Base-by-base conservation (phyloP, 1,140 invertebrate genomes). In the Venustaconcha ellipsiformis region DNA sequence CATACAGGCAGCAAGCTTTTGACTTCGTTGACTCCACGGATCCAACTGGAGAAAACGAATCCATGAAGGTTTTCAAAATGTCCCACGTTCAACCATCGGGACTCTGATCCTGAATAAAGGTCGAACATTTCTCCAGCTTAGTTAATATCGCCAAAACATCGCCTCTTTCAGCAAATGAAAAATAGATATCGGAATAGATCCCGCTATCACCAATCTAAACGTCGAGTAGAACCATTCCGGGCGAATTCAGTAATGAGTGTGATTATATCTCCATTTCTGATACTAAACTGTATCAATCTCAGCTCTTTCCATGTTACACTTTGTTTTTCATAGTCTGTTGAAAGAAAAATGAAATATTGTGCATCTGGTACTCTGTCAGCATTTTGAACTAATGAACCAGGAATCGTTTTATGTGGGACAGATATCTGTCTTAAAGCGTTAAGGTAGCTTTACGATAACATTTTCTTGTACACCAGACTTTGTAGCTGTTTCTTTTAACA, bases 191-290 rank as follows among this genome's bases (percentile, higher is more conserved):
- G 66, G 56, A 30, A 60, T 67, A 20, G 58, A 64, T 18, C 72
- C 65, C 14, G 72, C 72, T 5, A 68, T 20, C 65, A 74, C 67
- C 13, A 56, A 48, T 8, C 72, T 64, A 74, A 60, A 74, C 1
- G 37, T 17, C 12, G 55, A 23, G 23, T 67, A 74, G 3, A 74
- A n/a, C 72, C 72, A 74, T 68, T 74, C 72, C n/a, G 72, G 72
- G 62, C 72, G 67, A 26, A 2, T n/a, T 12, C 57, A 8, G 68
- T 67, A 23, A 26, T 74, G 4, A 74, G 13, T 14, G 72, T 65
- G 18, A 67, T 57, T 14, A 73, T 48, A 17, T 73, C 71, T 14
- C 58, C 5, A 14, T n/a, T 18, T 30, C 18, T 73, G 4, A 74
- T 20, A 37, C 72, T 65, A 14, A 74, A n/a, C 5, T 67, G 26